Percentiles rank a stretch among this genome's conserved stretches.
Evolutionary conservation across 2,888 invertebrate species (phyloP).

Genomic region (Bursaphelenchus okinawaensis): DNA sequence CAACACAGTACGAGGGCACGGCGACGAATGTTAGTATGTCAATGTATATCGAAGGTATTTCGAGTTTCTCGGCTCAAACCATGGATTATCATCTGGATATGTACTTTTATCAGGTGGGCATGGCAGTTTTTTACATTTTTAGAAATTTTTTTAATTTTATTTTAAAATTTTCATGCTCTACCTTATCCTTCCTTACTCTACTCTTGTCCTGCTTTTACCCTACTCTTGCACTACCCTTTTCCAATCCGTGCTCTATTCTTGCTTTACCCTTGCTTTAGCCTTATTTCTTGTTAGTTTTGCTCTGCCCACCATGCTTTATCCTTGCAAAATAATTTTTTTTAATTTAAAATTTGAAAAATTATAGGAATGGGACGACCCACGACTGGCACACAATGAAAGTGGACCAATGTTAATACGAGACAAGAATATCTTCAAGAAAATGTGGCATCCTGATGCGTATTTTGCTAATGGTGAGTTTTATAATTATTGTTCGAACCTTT

Average conservation of each 20-base stretch:
- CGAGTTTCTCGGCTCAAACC: constrained; percentile 56
- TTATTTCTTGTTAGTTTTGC: no score
- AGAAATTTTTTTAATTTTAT: not conserved
- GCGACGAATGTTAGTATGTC: constrained; percentile 56
- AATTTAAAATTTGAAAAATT: no score
- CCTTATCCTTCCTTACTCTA: no score
- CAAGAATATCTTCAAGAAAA: constrained; percentile 34
- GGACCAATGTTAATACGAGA: constrained; percentile 52
- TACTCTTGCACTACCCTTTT: no score
- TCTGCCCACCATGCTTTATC: no score
- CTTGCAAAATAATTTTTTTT: not conserved
- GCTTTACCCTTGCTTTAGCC: no score
- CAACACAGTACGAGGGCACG: constrained; percentile 49
- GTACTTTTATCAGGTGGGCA: constrained; percentile 54
- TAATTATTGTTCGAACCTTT: no score
- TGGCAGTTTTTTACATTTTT: not conserved
- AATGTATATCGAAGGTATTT: constrained; percentile 58
- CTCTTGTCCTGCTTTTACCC: no score
- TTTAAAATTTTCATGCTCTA: not conserved
- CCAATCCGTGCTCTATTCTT: no score
- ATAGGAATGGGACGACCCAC: constrained; percentile 48
- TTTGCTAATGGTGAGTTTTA: constrained; percentile 50
- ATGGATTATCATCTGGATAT: constrained; percentile 58
- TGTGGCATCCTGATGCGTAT: constrained; percentile 55
- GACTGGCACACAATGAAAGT: constrained; percentile 48